These are phyloP conservation scores for Coregonus clupeaformis DNA, from an alignment of 2,113 vertebrate species.

Conservation along the genomic window DNA sequence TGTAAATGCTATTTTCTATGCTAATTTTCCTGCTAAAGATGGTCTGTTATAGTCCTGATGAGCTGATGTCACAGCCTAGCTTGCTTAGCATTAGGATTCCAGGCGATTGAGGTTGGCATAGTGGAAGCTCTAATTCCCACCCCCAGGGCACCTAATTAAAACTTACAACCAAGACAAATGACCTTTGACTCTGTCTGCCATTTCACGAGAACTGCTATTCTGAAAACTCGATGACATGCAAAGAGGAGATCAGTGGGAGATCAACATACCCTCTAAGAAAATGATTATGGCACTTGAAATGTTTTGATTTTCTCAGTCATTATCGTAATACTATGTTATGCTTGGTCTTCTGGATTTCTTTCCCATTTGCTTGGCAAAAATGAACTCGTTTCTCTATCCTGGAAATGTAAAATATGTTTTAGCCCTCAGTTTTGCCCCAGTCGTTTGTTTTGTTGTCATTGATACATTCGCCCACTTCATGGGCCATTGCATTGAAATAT, in stretches of 20 bases:
- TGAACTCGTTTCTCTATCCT: no score
- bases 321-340: not conserved
- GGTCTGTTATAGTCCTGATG: constrained; percentile 4
- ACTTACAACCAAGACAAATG: constrained; percentile 57
- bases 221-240: constrained; percentile 41
- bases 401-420: not conserved
- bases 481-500: constrained; percentile 4
- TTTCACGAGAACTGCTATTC: constrained; percentile 39
- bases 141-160: constrained; percentile 66
- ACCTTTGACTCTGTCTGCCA: constrained; percentile 44
- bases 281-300: not conserved
- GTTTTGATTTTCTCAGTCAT: no score
- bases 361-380: no score
- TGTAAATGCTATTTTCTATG: not conserved
- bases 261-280: constrained; percentile 5
- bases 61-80: constrained; percentile 5
- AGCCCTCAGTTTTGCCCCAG: not conserved
- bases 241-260: constrained; percentile 24
- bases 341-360: no score
- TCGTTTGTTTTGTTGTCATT: constrained; percentile 2
- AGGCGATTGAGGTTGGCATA: constrained; percentile 61
- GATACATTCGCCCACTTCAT: not conserved
- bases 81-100: constrained; percentile 51
- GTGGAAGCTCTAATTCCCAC: constrained; percentile 55
- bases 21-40: not conserved